Percentiles rank a stretch among this genome's conserved stretches.
Conservation (phyloP, 2,797 vertebrate genomes). For the Pangasius larnaudii region DNA sequence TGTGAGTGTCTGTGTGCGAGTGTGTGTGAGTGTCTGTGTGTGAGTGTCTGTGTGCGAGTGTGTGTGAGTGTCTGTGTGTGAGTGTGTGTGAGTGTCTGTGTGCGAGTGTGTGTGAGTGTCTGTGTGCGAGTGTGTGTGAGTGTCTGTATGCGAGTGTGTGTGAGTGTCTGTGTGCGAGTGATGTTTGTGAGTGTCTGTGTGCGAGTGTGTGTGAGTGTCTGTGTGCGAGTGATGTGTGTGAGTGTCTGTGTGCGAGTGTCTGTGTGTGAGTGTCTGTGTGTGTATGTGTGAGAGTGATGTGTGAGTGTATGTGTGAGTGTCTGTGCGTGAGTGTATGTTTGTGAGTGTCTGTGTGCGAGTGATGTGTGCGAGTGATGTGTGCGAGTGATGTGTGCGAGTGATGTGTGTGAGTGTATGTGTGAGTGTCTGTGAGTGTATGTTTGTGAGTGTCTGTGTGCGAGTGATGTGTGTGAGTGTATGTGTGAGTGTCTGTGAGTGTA, state of each 20-base stretch:
- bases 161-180: not conserved
- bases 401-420: not conserved
- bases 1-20: not conserved
- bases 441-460: not conserved
- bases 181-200: not conserved
- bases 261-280: not conserved
- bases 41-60: not conserved
- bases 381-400: not conserved
- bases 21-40: not conserved
- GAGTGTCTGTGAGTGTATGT: not conserved
- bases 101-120: not conserved
- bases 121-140: not conserved
- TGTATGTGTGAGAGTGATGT: not conserved
- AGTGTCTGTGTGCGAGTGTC: not conserved
- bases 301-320: not conserved
- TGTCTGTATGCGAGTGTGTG: not conserved
- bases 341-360: not conserved
- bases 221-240: not conserved
- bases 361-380: not conserved
- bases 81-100: not conserved
- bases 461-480: not conserved
- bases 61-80: not conserved
- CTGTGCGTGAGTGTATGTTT: not conserved
- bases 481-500: too few relatives aligned
- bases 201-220: not conserved